Evolutionary conservation across 1,140 invertebrate genomes (phyloP).

Genomic region (Tetraneura akinire): DNA sequence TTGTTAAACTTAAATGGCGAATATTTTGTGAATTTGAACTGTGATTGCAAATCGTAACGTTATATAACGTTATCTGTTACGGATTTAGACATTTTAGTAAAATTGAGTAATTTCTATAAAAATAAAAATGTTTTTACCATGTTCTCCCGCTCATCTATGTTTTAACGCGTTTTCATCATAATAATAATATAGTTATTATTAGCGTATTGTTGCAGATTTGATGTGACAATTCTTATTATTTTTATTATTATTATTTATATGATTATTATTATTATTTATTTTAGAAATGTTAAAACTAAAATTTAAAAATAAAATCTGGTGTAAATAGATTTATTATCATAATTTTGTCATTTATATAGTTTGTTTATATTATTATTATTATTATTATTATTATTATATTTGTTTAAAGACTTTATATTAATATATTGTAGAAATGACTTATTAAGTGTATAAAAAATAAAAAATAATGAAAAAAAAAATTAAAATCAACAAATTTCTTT

Average conservation of each 20-base stretch:
- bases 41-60: constrained; percentile 27
- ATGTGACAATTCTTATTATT: constrained; percentile 27
- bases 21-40: constrained; percentile 33
- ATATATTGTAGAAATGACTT: constrained; percentile 44
- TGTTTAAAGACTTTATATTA: constrained; percentile 49
- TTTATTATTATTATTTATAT: constrained; percentile 21
- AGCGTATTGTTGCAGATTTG: neutral
- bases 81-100: constrained; percentile 16
- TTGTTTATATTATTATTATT: constrained; percentile 51
- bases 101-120: constrained; percentile 12
- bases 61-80: constrained; percentile 11
- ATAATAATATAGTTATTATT: constrained; percentile 6
- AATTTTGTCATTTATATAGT: constrained; percentile 50
- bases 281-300: constrained; percentile 38
- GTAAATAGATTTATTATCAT: constrained; percentile 49
- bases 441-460: constrained; percentile 34
- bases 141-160: neutral
- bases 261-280: constrained; percentile 47
- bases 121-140: neutral
- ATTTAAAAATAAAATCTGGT: constrained; percentile 3
- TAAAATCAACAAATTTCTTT: constrained; percentile 40
- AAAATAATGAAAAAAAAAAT: constrained; percentile 18
- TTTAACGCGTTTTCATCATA: neutral
- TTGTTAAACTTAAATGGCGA: neutral
- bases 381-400: too few species aligned